A percentile compares a stretch with the other conserved stretches of the same genome.
Evolutionary conservation across 2,888 invertebrate genomes (phyloP).

Genomic region (Drosophila heteroneura): DNA sequence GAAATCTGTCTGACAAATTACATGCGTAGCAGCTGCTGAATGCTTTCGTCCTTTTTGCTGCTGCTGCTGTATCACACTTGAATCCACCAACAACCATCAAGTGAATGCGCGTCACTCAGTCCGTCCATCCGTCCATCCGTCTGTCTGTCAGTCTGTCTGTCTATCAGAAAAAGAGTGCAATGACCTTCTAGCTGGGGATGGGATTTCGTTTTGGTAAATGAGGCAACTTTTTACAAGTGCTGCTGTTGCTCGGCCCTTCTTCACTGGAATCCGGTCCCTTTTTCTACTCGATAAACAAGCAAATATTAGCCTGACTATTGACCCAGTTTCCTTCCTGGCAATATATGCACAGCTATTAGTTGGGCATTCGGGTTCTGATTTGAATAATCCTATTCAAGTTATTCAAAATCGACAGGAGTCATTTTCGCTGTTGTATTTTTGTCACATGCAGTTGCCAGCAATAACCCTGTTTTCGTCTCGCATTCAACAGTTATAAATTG

Average conservation of each 20-base stretch:
- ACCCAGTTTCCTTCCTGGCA: constrained; percentile 3
- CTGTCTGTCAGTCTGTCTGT: constrained; percentile 14
- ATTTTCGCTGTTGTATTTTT: constrained; percentile 2
- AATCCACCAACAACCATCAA: constrained; percentile 44
- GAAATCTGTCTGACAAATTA: constrained; percentile 80
- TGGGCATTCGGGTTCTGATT: neutral
- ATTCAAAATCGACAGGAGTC: neutral
- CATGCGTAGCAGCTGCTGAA: constrained; percentile 71
- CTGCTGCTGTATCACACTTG: constrained; percentile 39
- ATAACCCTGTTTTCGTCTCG: constrained; percentile 8
- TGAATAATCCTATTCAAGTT: neutral
- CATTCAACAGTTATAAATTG: constrained; percentile 72
- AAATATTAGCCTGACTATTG: constrained; percentile 3
- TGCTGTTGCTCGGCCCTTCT: neutral
- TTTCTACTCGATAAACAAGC: neutral
- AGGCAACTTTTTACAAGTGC: constrained; percentile 21
- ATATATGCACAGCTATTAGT: constrained; percentile 5
- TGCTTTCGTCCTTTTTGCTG: constrained; percentile 45
- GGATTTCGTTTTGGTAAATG: constrained; percentile 29
- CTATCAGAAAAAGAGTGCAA: constrained; percentile 45
- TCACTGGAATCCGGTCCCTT: neutral
- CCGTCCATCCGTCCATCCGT: constrained; percentile 21
- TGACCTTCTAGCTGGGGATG: constrained; percentile 50
- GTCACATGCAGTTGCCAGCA: constrained; percentile 20
- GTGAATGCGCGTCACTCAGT: constrained; percentile 47